Base-by-base conservation (phyloP, 2,797 vertebrate genomes). In the Alauda arvensis region DNA sequence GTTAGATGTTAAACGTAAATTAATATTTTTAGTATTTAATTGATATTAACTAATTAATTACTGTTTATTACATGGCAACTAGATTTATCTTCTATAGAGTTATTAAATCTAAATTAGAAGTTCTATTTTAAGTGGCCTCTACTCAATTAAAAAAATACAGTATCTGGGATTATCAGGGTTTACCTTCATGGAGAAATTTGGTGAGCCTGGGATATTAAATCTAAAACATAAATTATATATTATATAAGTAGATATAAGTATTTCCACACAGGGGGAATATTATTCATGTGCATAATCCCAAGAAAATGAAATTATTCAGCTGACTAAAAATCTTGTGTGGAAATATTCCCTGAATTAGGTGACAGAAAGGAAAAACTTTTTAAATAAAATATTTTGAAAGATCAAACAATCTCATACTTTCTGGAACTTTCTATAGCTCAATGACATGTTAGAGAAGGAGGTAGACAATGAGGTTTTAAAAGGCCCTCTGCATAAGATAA, bases 11-110 rank as follows among this genome's bases (percentile, higher is more conserved):
- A 96, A 97, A 96, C 94, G 90, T 97, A 97, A 97, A 97, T 97
- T 97, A 97, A 97, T 97, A 97, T 97, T 97, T 97, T 97, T 97
- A 96, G 96, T 96, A 97, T 97, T 97, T 97, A 97, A 97, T 96
- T 97, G 96, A 97, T 97, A 97, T 97, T 97, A 97, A 96, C 96
- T 96, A 96, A 97, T 97, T 97, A 97, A 97, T 97, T 97, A 95
- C 96, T 97, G 92, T 97, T 97, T 97, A 97, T 97, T 97, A 96
- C 95, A 96, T 85, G 89, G 87, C 93, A 95, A 93, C 92, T 96
- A 96, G 96, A 97, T 97, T 97, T 97, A 97, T 97, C 96, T 96
- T 96, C 96, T 94, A 95, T 92, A 71, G 93, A 96, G 94, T 96
- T 97, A 97, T 97, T 97, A 97, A 97, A 96, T 96, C 94, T 96